Evolutionary conservation across 2,113 vertebrate species (phyloP).

Genomic region (Sciurus niger): DNA sequence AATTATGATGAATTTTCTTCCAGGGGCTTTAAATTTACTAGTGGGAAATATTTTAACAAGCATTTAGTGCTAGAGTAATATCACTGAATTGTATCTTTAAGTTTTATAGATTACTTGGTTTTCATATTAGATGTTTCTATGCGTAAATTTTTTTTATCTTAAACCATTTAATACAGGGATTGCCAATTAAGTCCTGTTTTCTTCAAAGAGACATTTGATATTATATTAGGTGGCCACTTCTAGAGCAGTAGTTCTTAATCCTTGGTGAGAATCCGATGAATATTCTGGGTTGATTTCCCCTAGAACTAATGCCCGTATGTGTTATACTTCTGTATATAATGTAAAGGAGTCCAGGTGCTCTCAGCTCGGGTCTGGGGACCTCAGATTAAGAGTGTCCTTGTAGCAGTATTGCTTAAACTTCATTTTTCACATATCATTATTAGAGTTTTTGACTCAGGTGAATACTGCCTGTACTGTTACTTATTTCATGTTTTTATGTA

Average conservation of each 20-base stretch:
- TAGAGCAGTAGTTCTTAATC: neutral
- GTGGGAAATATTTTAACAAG: neutral
- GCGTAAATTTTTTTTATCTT: slow-evolving; percentile 13
- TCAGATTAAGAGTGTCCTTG: neutral
- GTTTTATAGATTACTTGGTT: slow-evolving; percentile 16
- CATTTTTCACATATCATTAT: neutral
- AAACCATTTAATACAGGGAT: neutral
- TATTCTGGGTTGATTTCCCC: neutral
- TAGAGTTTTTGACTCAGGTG: neutral
- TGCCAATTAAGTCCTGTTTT: neutral
- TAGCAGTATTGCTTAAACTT: neutral
- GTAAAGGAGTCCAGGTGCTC: neutral
- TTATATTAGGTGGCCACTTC: neutral
- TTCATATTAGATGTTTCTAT: neutral
- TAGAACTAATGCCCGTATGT: neutral
- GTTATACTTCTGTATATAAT: neutral
- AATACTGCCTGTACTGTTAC: neutral
- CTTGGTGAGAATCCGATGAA: slow-evolving; percentile 37
- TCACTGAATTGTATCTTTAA: neutral
- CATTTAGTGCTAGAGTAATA: neutral
- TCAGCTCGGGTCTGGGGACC: neutral
- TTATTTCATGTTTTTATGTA: slow-evolving; percentile 16
- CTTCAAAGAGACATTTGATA: neutral
- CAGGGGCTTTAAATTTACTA: neutral
- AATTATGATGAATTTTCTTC: neutral